Conservation (phyloP, 2,888 invertebrate species). For the Drosophila putrida region DNA sequence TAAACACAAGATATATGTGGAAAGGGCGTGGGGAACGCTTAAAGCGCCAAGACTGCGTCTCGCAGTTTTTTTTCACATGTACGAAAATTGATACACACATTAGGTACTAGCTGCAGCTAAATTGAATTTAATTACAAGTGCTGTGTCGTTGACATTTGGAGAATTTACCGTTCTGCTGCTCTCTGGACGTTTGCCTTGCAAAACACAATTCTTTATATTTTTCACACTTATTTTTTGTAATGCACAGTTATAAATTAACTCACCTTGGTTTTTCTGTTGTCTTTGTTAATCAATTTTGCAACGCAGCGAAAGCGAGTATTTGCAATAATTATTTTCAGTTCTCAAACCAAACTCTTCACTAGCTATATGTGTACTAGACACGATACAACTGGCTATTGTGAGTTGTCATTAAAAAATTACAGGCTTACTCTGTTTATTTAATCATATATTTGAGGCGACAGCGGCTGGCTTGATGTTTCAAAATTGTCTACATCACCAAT, state of each 20-base stretch:
- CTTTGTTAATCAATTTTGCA: slow-evolving; percentile 56
- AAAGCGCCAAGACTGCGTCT: slow-evolving; percentile 19
- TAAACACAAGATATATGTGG: slow-evolving; percentile 49
- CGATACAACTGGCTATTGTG: slow-evolving; percentile 61
- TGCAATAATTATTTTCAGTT: slow-evolving; percentile 68
- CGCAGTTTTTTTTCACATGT: slow-evolving; percentile 33
- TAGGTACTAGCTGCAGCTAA: slow-evolving; percentile 69
- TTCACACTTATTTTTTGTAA: slow-evolving; percentile 37
- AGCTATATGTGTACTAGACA: slow-evolving; percentile 55
- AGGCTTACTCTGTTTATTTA: slow-evolving; percentile 47
- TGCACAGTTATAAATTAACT: slow-evolving; percentile 36
- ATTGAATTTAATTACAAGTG: slow-evolving; percentile 82
- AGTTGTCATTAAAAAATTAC: slow-evolving; percentile 45
- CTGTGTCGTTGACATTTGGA: slow-evolving; percentile 58
- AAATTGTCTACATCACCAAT: slow-evolving; percentile 1
- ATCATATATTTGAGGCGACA: neutral
- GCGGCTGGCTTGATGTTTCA: neutral
- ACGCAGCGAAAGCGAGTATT: slow-evolving; percentile 62
- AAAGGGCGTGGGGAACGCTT: slow-evolving; percentile 14
- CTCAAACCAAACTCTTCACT: slow-evolving; percentile 58
- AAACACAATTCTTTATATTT: slow-evolving; percentile 44
- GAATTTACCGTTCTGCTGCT: slow-evolving; percentile 61
- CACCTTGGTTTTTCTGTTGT: slow-evolving; percentile 56
- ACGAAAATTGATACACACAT: slow-evolving; percentile 68
- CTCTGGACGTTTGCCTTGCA: slow-evolving; percentile 54